Evolutionary conservation across 1,140 invertebrate genomes (phyloP), one percentile per base, ranked within the genome.

Genomic region (Papilio polyxenes): DNA sequence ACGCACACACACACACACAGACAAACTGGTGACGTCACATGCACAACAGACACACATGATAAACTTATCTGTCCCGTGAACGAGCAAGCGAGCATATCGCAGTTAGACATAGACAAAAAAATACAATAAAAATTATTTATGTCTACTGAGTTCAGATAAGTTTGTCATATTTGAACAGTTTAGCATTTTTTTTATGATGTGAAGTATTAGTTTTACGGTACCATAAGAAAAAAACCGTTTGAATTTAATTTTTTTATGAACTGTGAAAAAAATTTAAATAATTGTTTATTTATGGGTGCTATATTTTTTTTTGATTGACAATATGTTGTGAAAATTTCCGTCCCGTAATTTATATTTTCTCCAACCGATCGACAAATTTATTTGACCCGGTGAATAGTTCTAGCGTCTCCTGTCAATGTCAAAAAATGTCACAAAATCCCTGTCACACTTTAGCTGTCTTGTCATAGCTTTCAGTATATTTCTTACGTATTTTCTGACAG

Each of bases 321-420:
- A 65, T 65, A 65, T 31, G 62, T 65, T 65, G 62, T 65, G 23
- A 65, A 65, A 65, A 65, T 31, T 23, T 65, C 62, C 62, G 62
- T 65, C 62, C 62, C 20, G n/a, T 65, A 65, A 31, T 31, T 31
- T 37, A 75, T 72, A 72, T n/a, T 62, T 62, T 31, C 31, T 65
- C 5, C 7, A 59, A 59, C 56, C 20, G 56, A 1, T 53, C 53
- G 3, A 31, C 23, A 31, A 31, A 31, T 31, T 31, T 31, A 31
- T 31, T 31, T 31, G 23, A 31, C 23, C 23, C 23, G 23, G 23
- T 31, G 40, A 6, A 44, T 44, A 44, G 40, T 7, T 44, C 40
- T 44, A 44, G 40, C 40, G 40, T 7, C 40, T 44, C 40, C 40
- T 44, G 40, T 44, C 7, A 44, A 44, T 44, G 3, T 44, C 51